phyloP scores from a whole-genome alignment of 2,888 invertebrate species.

The Brenthis ino region DNA sequence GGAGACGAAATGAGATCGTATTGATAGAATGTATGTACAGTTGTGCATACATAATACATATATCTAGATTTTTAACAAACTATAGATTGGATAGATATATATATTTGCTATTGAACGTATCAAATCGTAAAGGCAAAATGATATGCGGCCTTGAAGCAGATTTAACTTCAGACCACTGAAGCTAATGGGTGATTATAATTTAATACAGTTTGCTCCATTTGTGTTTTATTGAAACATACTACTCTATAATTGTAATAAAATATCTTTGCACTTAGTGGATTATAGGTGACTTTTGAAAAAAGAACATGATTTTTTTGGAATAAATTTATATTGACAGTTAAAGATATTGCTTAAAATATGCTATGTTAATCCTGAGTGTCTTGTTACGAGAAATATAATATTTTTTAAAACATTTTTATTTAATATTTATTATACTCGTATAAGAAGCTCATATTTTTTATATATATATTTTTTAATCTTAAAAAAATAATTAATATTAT shows the following conservation, averaged over 20 bases:
- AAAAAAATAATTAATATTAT: too few relatives aligned
- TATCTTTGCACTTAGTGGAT: background rate
- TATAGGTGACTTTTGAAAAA: background rate
- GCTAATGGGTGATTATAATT: constrained; percentile 30
- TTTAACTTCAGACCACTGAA: constrained; percentile 23
- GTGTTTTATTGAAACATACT: constrained; percentile 11
- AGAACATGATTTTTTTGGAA: too few relatives aligned
- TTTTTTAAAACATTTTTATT: background rate
- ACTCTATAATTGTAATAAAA: constrained; percentile 1
- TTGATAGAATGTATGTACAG: background rate
- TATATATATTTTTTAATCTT: too few relatives aligned
- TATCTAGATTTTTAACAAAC: too few relatives aligned
- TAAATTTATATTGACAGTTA: too few relatives aligned
- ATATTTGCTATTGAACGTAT: background rate
- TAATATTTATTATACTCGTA: too few relatives aligned
- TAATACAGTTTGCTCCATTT: constrained; percentile 17
- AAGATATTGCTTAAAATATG: too few relatives aligned
- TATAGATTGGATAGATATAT: background rate
- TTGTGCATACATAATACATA: background rate
- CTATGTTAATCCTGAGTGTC: too few relatives aligned
- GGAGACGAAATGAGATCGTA: too few relatives aligned
- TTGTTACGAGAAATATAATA: background rate
- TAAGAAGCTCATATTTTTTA: too few relatives aligned
- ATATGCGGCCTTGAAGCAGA: constrained; percentile 26
- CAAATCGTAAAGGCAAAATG: background rate